Evolutionary conservation across 2,797 vertebrate species (phyloP).

Genomic region (Tenualosa thibaudeaui): DNA sequence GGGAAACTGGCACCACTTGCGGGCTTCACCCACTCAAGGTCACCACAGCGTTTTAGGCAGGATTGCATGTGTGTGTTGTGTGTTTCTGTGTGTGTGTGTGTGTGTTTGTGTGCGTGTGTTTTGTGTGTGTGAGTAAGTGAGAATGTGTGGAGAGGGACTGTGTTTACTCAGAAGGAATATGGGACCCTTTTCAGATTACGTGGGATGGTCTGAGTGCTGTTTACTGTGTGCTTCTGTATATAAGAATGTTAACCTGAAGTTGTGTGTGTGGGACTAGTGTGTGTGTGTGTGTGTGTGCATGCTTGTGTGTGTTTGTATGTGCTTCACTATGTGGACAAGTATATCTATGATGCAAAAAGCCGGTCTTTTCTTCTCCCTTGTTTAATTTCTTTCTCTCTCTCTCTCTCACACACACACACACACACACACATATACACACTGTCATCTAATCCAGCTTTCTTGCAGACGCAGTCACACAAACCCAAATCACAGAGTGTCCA

Average conservation of each 20-base stretch:
- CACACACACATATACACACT: not conserved
- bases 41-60: constrained; percentile 32
- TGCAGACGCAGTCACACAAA: constrained; percentile 34
- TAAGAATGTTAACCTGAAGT: not conserved
- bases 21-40: constrained; percentile 49
- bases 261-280: not conserved
- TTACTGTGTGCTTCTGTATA: not conserved
- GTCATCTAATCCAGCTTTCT: constrained; percentile 26
- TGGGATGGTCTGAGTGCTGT: not conserved
- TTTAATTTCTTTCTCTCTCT: not conserved
- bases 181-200: not conserved
- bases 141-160: not conserved
- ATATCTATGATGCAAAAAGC: not conserved
- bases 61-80: constrained; percentile 27
- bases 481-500: constrained; percentile 58
- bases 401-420: not conserved
- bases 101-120: constrained; percentile 11
- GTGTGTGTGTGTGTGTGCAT: not conserved
- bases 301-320: not conserved
- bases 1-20: constrained; percentile 31
- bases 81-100: constrained; percentile 19
- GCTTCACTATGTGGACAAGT: not conserved
- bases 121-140: not conserved
- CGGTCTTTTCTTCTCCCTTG: not conserved
- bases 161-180: not conserved